phyloP scores from a whole-genome alignment of 2,113 vertebrate species.

The Rhagologus leucostigma region DNA sequence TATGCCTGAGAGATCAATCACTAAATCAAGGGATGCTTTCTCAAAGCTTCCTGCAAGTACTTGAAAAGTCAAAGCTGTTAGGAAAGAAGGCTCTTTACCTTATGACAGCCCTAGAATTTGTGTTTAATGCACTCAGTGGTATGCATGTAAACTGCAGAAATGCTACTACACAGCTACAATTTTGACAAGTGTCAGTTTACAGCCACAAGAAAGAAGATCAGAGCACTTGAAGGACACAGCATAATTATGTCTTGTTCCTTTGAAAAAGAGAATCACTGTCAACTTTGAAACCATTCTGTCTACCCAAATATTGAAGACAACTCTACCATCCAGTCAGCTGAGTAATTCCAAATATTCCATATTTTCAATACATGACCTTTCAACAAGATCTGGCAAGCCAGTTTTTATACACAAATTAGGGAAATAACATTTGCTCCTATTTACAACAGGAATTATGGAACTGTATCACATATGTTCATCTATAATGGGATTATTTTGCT shows the following conservation, averaged over 20 bases:
- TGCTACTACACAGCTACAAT: not conserved
- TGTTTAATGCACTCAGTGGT: not conserved
- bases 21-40: not conserved
- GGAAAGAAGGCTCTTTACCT: not conserved
- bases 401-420: not conserved
- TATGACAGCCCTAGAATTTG: not conserved
- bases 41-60: not conserved
- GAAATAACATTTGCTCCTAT: not conserved
- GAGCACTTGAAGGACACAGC: not conserved
- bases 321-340: not conserved
- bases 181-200: not conserved
- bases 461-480: not conserved
- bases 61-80: conserved; percentile 9
- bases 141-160: not conserved
- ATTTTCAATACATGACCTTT: not conserved
- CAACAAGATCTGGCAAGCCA: not conserved
- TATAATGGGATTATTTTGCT: not conserved
- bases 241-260: not conserved
- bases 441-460: not conserved
- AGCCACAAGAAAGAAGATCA: conserved; percentile 3
- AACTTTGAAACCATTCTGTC: not conserved
- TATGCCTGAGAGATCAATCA: not conserved
- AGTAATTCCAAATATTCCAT: not conserved
- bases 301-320: not conserved
- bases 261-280: not conserved